Evolutionary conservation across 2,888 invertebrate genomes (phyloP).

Genomic region (Clitarchus hookeri): DNA sequence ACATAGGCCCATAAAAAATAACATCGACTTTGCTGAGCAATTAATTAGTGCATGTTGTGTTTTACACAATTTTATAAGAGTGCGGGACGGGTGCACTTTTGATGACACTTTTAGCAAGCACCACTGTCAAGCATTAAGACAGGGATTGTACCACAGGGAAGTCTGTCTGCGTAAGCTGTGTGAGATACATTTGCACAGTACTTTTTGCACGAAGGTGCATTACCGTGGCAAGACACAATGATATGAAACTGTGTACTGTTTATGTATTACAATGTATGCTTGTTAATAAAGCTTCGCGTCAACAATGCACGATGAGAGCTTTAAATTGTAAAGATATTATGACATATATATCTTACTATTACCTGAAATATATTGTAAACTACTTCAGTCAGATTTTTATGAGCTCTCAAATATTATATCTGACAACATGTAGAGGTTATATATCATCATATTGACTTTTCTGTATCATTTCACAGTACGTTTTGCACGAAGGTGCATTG

Average conservation of each 20-base stretch:
- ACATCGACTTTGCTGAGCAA: conserved; percentile 5
- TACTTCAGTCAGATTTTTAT: too few relatives aligned
- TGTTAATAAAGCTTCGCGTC: too few relatives aligned
- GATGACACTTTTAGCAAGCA: not conserved
- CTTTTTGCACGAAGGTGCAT: not conserved
- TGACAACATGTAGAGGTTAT: too few relatives aligned
- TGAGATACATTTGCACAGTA: not conserved
- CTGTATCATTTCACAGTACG: too few relatives aligned
- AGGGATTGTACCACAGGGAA: not conserved
- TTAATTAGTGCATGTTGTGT: conserved; percentile 9
- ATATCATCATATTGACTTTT: too few relatives aligned
- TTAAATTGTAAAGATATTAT: not conserved
- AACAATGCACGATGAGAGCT: not conserved
- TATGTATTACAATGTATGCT: not conserved
- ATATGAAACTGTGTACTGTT: not conserved
- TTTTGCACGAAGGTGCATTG: too few relatives aligned
- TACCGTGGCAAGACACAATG: not conserved
- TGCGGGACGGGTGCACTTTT: not conserved
- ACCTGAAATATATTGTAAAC: too few relatives aligned
- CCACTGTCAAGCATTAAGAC: not conserved
- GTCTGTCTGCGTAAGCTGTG: not conserved
- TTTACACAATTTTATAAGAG: not conserved
- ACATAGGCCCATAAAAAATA: not conserved
- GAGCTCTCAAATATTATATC: too few relatives aligned
- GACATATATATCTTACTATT: too few relatives aligned